These are phyloP conservation scores for Bradypus variegatus DNA, from an alignment of 2,797 vertebrate species.

Conservation along the genomic window DNA sequence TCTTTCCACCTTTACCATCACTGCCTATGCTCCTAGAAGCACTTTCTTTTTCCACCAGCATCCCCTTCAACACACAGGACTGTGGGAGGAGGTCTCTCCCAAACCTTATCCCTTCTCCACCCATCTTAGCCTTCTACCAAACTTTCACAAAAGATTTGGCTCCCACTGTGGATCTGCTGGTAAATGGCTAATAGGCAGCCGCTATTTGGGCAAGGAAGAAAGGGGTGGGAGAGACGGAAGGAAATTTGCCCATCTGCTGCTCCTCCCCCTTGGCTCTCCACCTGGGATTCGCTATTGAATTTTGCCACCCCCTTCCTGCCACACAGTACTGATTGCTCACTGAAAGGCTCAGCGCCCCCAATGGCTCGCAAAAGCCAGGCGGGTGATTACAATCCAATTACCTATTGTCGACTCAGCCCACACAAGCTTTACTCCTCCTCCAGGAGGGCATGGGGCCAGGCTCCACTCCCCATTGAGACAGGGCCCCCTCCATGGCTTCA, in stretches of 20 bases:
- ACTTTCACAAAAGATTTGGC: slow-evolving; percentile 56
- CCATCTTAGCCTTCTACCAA: slow-evolving; percentile 10
- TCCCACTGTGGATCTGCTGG: slow-evolving; percentile 36
- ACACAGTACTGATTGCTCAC: slow-evolving; percentile 53
- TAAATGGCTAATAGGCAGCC: slow-evolving; percentile 54
- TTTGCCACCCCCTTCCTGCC: slow-evolving; percentile 51
- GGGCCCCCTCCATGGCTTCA: slow-evolving; percentile 34
- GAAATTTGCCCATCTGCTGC: slow-evolving; percentile 64
- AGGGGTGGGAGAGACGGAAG: slow-evolving; percentile 16
- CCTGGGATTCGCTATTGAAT: slow-evolving; percentile 66
- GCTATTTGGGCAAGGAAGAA: slow-evolving; percentile 49
- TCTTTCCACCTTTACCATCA: not conserved
- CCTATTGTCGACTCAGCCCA: slow-evolving; percentile 70
- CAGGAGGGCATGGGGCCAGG: slow-evolving; percentile 58
- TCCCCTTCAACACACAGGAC: slow-evolving; percentile 5
- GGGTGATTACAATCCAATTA: slow-evolving; percentile 69
- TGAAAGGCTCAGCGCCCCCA: slow-evolving; percentile 62
- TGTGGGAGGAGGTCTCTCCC: not conserved
- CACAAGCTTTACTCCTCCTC: slow-evolving; percentile 65
- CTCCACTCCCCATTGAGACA: slow-evolving; percentile 36
- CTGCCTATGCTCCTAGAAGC: not conserved
- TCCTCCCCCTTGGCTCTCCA: slow-evolving; percentile 59
- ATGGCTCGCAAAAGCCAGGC: slow-evolving; percentile 51
- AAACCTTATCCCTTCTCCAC: not conserved
- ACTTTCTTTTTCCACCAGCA: slow-evolving; percentile 27